Evolutionary conservation across 1,140 invertebrate species (phyloP).

Genomic region (Brachystomella parvula): DNA sequence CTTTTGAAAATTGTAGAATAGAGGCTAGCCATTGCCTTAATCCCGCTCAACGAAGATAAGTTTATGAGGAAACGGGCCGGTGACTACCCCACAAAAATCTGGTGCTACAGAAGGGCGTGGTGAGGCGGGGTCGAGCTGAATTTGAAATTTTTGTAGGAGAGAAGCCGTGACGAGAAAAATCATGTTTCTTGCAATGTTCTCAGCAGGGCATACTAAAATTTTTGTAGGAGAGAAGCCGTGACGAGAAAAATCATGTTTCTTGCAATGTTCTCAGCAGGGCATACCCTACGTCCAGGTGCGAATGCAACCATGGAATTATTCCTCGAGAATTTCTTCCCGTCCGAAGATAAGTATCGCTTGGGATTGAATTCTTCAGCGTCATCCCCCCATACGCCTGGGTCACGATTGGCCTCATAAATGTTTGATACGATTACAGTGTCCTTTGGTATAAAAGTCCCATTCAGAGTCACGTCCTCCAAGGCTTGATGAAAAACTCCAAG

Average conservation of each 20-base stretch:
- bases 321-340: slow-evolving; percentile 20
- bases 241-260: slow-evolving; percentile 18
- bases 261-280: slow-evolving; percentile 12
- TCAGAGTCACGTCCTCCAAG: slow-evolving; percentile 35
- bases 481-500: slow-evolving; percentile 10
- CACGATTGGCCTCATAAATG: slow-evolving; percentile 43
- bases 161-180: too few relatives aligned
- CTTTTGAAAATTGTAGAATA: too few relatives aligned
- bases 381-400: slow-evolving; percentile 43
- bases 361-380: slow-evolving; percentile 45
- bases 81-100: not conserved
- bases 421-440: slow-evolving; percentile 44
- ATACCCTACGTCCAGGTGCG: slow-evolving; percentile 13
- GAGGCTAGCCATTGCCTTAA: too few relatives aligned
- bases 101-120: not conserved
- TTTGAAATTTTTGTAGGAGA: slow-evolving; percentile 15
- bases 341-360: slow-evolving; percentile 44
- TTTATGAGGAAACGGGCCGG: not conserved
- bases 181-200: too few relatives aligned
- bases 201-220: too few relatives aligned
- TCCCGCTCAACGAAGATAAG: not conserved
- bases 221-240: slow-evolving; percentile 4
- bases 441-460: slow-evolving; percentile 41
- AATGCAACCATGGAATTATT: slow-evolving; percentile 22
- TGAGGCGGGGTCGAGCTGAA: slow-evolving; percentile 6